Conservation (phyloP, 1,140 invertebrate species). For the Drosophila sproati region DNA sequence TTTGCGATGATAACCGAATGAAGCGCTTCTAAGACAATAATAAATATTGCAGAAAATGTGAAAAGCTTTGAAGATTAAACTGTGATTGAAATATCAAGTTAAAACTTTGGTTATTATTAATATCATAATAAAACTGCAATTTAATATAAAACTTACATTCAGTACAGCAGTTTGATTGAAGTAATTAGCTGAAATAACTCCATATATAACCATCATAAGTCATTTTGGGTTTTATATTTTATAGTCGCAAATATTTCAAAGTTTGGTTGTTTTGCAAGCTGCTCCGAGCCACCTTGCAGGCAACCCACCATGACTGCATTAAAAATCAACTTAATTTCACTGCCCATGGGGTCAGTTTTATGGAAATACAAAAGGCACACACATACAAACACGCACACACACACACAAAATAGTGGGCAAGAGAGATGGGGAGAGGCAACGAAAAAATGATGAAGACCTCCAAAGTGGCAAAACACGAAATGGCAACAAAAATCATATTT, state of each 20-base stretch:
- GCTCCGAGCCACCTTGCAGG: conserved; percentile 50
- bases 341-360: conserved; percentile 62
- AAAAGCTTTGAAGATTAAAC: too few species aligned
- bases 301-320: conserved; percentile 77
- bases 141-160: neutral
- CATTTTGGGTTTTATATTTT: neutral
- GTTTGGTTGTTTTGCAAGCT: conserved; percentile 20
- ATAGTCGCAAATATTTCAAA: conserved; percentile 2
- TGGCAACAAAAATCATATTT: conserved; percentile 79
- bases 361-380: conserved; percentile 47
- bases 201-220: neutral
- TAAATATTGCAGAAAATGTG: too few species aligned
- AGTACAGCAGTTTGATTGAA: neutral
- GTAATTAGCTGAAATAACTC: conserved; percentile 5
- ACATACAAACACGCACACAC: conserved; percentile 36
- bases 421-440: neutral
- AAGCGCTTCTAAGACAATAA: too few species aligned
- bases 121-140: neutral
- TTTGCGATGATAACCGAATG: too few species aligned
- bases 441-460: conserved; percentile 63
- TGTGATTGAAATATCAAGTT: too few species aligned
- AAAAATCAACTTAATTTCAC: conserved; percentile 73
- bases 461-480: conserved; percentile 65
- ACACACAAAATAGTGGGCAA: conserved; percentile 22
- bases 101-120: too few species aligned